A percentile compares a stretch with the other conserved stretches of the same genome.
Conservation (phyloP, 2,113 vertebrate genomes). For the Hystrix brachyura region DNA sequence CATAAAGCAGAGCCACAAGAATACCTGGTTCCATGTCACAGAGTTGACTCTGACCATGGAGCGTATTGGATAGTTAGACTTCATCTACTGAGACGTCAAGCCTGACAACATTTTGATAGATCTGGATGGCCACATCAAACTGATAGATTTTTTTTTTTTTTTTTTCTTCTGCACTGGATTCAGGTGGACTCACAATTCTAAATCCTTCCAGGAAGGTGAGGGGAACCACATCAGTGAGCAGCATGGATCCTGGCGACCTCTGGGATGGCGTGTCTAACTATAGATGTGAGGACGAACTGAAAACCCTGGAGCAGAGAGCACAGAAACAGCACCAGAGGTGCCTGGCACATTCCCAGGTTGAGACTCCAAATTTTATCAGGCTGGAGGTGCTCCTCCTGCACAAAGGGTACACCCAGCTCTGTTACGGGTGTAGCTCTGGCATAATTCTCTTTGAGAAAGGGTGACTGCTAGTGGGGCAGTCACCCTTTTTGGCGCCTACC, state of each 20-base stretch:
- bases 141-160: slow-evolving; percentile 97
- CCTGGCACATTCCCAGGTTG: slow-evolving; percentile 97
- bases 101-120: slow-evolving; percentile 99
- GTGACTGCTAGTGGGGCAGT: slow-evolving; percentile 95
- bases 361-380: slow-evolving; percentile 98
- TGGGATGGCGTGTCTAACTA: slow-evolving; percentile 98
- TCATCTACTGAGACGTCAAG: slow-evolving; percentile 99
- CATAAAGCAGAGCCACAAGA: slow-evolving; percentile 84
- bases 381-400: slow-evolving; percentile 97
- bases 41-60: slow-evolving; percentile 98
- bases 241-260: slow-evolving; percentile 98
- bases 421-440: slow-evolving; percentile 99
- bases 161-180: slow-evolving; percentile 97
- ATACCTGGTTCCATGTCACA: slow-evolving; percentile 93
- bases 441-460: slow-evolving; percentile 97
- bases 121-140: slow-evolving; percentile 97
- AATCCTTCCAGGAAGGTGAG: slow-evolving; percentile 98
- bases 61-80: slow-evolving; percentile 98
- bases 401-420: slow-evolving; percentile 99
- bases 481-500: slow-evolving; percentile 96
- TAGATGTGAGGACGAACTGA: slow-evolving; percentile 96
- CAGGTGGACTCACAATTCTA: slow-evolving; percentile 99
- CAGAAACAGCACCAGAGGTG: slow-evolving; percentile 97
- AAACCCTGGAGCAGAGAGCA: slow-evolving; percentile 96
- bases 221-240: slow-evolving; percentile 96